phyloP scores from a whole-genome alignment of 2,888 invertebrate species.

The Aphrophora alni region DNA sequence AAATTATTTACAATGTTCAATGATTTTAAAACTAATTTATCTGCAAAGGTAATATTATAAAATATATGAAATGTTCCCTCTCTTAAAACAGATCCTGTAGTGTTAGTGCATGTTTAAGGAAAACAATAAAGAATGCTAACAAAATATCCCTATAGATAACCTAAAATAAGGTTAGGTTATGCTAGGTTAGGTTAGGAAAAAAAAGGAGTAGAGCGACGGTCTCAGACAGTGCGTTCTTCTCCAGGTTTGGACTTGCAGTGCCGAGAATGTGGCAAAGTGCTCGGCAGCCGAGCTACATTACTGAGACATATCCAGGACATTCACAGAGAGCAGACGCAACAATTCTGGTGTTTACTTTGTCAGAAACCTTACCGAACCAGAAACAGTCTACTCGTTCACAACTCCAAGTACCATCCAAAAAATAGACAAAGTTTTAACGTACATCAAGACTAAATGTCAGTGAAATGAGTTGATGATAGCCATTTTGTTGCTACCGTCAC shows the following conservation, averaged over 20 bases:
- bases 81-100: too few relatives aligned
- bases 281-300: slow-evolving; percentile 25
- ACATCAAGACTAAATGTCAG: background rate
- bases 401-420: slow-evolving; percentile 81
- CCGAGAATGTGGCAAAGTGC: slow-evolving; percentile 29
- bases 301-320: slow-evolving; percentile 32
- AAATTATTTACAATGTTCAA: too few relatives aligned
- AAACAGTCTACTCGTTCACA: slow-evolving; percentile 90
- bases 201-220: background rate
- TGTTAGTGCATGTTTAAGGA: too few relatives aligned
- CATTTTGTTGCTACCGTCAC: too few relatives aligned
- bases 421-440: background rate
- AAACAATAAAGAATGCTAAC: too few relatives aligned
- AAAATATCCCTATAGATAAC: too few relatives aligned
- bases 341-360: slow-evolving; percentile 77
- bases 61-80: too few relatives aligned
- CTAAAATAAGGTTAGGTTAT: background rate
- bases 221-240: slow-evolving; percentile 1
- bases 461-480: too few relatives aligned
- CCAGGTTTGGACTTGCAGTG: slow-evolving; percentile 20
- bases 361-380: slow-evolving; percentile 91
- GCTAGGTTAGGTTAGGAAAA: background rate
- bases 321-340: slow-evolving; percentile 30
- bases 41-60: too few relatives aligned
- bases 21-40: too few relatives aligned